phyloP scores from a whole-genome alignment of 2,113 vertebrate genomes.

The Oxyruncus cristatus region DNA sequence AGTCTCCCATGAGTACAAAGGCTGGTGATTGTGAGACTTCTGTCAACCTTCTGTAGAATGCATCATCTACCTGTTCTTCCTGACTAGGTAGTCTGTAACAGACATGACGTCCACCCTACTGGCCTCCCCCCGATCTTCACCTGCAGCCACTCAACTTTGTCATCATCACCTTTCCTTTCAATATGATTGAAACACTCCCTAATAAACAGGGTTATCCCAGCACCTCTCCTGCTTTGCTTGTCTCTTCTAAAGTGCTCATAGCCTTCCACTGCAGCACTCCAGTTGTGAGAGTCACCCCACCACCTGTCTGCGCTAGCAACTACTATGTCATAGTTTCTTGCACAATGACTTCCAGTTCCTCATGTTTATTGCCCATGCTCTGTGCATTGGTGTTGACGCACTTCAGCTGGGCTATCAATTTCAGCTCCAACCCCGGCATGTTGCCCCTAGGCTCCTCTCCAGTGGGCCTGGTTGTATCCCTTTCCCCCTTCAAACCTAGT shows the following conservation, averaged over 20 bases:
- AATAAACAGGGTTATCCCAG: not conserved
- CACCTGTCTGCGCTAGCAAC: not conserved
- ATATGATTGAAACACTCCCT: not conserved
- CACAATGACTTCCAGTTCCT: not conserved
- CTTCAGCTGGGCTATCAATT: not conserved
- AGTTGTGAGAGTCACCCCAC: not conserved
- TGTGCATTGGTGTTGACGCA: not conserved
- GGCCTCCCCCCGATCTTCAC: not conserved
- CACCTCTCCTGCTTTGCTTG: not conserved
- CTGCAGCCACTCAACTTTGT: not conserved
- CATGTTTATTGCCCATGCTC: not conserved
- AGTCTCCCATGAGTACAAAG: not conserved
- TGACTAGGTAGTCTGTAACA: not conserved
- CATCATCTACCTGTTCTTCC: not conserved
- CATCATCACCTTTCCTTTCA: not conserved
- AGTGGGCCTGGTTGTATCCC: not conserved
- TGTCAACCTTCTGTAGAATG: not conserved
- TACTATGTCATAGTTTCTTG: not conserved
- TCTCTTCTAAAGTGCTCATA: not conserved
- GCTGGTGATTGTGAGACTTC: not conserved
- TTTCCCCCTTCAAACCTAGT: fast-evolving
- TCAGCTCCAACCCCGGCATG: too few species aligned
- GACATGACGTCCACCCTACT: not conserved
- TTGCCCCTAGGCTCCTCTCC: not conserved
- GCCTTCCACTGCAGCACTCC: not conserved